Evolutionary conservation across 2,797 vertebrate species (phyloP).

Genomic region (Aldrovandia affinis): DNA sequence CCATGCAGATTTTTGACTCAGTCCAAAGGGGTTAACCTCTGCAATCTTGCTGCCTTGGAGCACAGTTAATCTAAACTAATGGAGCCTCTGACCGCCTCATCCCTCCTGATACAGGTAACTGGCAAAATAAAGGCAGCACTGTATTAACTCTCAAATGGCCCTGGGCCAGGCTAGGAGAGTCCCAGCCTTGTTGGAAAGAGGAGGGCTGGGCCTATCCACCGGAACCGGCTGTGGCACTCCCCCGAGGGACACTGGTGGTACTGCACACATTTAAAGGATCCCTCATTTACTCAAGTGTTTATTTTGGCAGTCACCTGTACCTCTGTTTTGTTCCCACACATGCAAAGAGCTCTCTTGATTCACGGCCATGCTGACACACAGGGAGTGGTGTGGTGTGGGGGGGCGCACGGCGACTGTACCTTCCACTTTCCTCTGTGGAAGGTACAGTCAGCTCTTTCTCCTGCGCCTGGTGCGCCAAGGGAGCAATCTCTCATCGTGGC

Average conservation of each 20-base stretch:
- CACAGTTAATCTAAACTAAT: not conserved
- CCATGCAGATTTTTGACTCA: not conserved
- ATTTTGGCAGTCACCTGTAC: no score
- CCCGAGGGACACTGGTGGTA: no score
- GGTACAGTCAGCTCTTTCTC: not conserved
- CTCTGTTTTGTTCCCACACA: slow-evolving; percentile 8
- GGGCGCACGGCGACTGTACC: not conserved
- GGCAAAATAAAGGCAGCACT: no score
- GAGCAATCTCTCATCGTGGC: not conserved
- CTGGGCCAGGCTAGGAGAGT: no score
- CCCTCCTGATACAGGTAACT: no score
- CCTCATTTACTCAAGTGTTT: no score
- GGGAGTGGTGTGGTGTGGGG: not conserved
- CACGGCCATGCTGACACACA: not conserved
- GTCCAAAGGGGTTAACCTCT: not conserved
- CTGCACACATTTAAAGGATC: no score
- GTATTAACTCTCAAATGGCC: no score
- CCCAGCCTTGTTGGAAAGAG: no score
- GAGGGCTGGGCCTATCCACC: no score
- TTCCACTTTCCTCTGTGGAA: not conserved
- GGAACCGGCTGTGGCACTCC: no score
- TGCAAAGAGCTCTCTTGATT: not conserved
- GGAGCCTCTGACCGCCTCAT: not conserved
- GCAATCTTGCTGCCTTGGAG: not conserved
- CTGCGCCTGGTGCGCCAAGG: not conserved